Evolutionary conservation across 2,797 vertebrate species (phyloP), one percentile per base, ranked within the genome.

Genomic region (Cynopterus sphinx): DNA sequence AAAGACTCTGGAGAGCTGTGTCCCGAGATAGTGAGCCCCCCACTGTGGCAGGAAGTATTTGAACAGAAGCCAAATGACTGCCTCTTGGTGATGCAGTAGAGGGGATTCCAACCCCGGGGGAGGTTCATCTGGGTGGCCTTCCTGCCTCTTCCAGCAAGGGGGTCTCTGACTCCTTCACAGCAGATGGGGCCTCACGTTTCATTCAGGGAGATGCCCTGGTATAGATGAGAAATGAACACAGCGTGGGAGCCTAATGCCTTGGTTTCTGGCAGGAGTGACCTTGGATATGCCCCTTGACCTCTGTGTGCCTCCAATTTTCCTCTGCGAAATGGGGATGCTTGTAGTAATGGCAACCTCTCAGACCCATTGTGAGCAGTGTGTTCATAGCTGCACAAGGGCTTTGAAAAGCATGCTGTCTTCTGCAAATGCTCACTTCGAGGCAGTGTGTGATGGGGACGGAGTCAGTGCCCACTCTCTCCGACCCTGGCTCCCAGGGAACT

Each of bases 371-470:
- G 43, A 82, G 15, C 49, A 17, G 21, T 16, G 19, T 33, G n/a
- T 24, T 68, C 92, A 33, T 33, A 63, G 41, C 61, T 41, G 36
- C 36, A 49, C 31, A 53, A 49, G 49, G 5, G 31, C 15, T 77
- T 67, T 57, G 26, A 63, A 46, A 55, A 10, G 11, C 1, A 8
- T 2, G 1, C 61, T 4, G 26, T 36, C 57, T 12, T 15, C 1
- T 41, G 31, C 24, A 19, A 59, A 75, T 9, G 12, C 13, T 68
- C 16, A 4, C 0, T 0, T 0, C 1, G 31, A 31, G 36, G 43
- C 70, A 17, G 9, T 0, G 0, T 17, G 67, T 5, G 24, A 49
- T 1, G 1, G n/a, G 24, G 22, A 6, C 1, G 0, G 11, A 15
- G 17, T 13, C 67, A 26, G 0, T 5, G 28, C 5, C 57, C 39